These are phyloP conservation scores for Drosophila erecta DNA, from an alignment of 1,140 invertebrate species.

Conservation along the genomic window DNA sequence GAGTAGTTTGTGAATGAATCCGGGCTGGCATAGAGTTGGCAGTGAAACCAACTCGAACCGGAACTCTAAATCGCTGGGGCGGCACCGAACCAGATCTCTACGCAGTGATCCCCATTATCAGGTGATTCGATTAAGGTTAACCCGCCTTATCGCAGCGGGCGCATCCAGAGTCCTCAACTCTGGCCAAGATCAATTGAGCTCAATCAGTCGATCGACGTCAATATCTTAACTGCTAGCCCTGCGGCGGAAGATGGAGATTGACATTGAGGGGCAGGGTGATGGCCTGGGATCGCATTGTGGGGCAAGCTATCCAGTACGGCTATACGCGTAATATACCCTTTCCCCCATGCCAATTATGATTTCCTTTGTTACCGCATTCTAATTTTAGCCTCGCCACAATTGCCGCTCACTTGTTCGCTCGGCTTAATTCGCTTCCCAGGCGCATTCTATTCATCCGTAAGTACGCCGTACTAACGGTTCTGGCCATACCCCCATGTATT, in stretches of 20 bases:
- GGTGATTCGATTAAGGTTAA: conserved; percentile 63
- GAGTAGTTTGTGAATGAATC: conserved; percentile 20
- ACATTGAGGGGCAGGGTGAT: conserved; percentile 7
- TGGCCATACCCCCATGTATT: background rate
- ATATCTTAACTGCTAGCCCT: conserved; percentile 36
- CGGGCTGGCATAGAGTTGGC: conserved; percentile 3
- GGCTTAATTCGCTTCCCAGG: conserved; percentile 53
- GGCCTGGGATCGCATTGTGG: conserved; percentile 4
- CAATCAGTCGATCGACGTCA: conserved; percentile 59
- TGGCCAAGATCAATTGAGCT: conserved; percentile 62
- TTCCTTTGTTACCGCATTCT: conserved; percentile 25
- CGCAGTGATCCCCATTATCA: conserved; percentile 43
- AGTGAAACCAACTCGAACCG: conserved; percentile 25
- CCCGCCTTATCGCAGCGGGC: conserved; percentile 55
- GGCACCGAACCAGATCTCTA: conserved; percentile 57
- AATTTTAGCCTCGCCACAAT: conserved; percentile 35
- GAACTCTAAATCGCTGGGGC: conserved; percentile 18
- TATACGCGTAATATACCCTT: conserved; percentile 9
- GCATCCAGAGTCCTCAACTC: conserved; percentile 53
- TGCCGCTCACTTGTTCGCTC: conserved; percentile 28
- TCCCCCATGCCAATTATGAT: conserved; percentile 29
- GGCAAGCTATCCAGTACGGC: too few relatives aligned
- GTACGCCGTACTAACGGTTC: conserved; percentile 39
- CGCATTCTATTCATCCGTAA: conserved; percentile 56
- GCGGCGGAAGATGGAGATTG: conserved; percentile 11